Base-by-base conservation (phyloP, 1,140 invertebrate species). In the Drosophila melanica region DNA sequence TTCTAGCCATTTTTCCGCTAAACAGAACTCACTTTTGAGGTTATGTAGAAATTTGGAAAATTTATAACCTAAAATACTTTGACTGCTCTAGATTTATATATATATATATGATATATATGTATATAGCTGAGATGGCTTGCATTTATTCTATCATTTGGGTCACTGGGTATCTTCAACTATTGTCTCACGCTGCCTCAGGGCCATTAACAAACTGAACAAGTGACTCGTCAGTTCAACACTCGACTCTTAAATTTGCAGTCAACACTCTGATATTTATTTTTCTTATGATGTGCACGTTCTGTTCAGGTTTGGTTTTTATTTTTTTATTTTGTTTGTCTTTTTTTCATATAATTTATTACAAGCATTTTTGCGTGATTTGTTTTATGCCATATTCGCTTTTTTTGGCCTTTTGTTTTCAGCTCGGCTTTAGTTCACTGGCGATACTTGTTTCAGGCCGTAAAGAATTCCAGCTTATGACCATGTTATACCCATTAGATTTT, bases 261-360 rank as follows among this genome's bases (percentile, higher is more conserved):
- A 44, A 50, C 63, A 54, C 39, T 64, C 47, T 69, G 68, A 75
- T 71, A 58, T 58, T 54, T 55, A 66, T 68, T 71, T 67, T 68
- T 68, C 70, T 78, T 64, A 65, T 50, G 20, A 60, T 39, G 16
- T 14, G 30, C 64, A 45, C 54, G 55, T 73, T 67, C 54, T 67
- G 27, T 30, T 58, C 45, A 37, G 12, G 20, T 72, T 58, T 66
- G 41, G 27, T 44, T 37, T 18, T 42, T 8, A 20, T 20, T 35
- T 44, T 37, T 18, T 42, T 8, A 20, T 20, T 35, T 48, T 39
- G 2, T 42, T 14, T 47, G 12, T 30, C 27, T 33, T 50, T n/a
- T 57, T 14, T 62, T 48, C 11, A 23, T 35, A 33, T 42, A 58
- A 71, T 71, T 72, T 66, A 72, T 72, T 59, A 66, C 69, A 66